Percentiles rank a stretch among this genome's conserved stretches.
phyloP scores from a whole-genome alignment of 1,140 invertebrate genomes.

The Latrodectus geometricus region DNA sequence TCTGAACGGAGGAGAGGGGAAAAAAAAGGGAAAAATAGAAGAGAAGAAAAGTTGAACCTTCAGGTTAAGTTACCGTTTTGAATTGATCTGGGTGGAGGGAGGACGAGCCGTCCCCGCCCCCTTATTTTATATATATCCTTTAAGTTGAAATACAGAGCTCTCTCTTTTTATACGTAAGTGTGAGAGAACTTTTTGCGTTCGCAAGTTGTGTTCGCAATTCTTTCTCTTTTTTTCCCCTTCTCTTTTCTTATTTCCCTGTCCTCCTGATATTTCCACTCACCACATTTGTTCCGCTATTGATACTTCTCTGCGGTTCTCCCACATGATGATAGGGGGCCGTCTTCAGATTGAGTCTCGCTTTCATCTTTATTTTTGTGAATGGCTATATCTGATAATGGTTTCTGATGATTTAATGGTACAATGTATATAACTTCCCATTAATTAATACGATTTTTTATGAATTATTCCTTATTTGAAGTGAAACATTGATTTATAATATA shows the following conservation, averaged over 20 bases:
- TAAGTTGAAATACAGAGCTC: slow-evolving; percentile 42
- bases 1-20: background rate
- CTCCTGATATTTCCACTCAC: slow-evolving; percentile 50
- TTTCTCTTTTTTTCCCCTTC: background rate
- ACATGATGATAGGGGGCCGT: background rate
- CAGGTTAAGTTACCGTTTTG: slow-evolving; percentile 52
- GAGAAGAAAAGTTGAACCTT: slow-evolving; percentile 35
- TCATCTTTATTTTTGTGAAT: too few relatives aligned
- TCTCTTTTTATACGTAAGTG: slow-evolving; percentile 18
- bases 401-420: too few relatives aligned
- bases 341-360: slow-evolving; percentile 5
- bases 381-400: too few relatives aligned
- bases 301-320: slow-evolving; percentile 25
- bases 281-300: slow-evolving; percentile 60
- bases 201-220: slow-evolving; percentile 30
- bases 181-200: slow-evolving; percentile 21
- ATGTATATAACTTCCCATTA: too few relatives aligned
- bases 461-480: too few relatives aligned
- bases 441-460: too few relatives aligned
- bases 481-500: too few relatives aligned
- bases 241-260: background rate
- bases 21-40: background rate
- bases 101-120: background rate
- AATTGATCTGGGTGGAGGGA: slow-evolving; percentile 45
- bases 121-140: slow-evolving; percentile 46